Conservation (phyloP, 2,797 vertebrate species). For the Danio kyathit region DNA sequence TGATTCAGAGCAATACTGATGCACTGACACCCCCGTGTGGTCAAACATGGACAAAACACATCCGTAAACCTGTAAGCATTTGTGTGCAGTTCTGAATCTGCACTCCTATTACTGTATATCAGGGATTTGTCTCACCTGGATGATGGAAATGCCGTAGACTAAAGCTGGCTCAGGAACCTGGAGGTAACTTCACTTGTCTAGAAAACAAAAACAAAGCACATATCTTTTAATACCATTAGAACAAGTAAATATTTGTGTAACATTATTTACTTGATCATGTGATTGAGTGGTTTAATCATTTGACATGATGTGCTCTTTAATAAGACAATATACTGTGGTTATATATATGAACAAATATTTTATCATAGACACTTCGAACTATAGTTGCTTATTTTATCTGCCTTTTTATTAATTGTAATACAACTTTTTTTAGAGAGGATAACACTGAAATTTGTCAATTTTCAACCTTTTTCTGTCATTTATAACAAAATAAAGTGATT, state of each 20-base stretch:
- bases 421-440: too few species aligned
- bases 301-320: too few species aligned
- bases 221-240: not conserved
- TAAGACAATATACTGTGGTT: too few species aligned
- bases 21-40: constrained; percentile 64
- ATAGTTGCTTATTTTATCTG: too few species aligned
- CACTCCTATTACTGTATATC: not conserved
- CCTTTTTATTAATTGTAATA: too few species aligned
- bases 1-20: not conserved
- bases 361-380: too few species aligned
- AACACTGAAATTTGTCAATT: too few species aligned
- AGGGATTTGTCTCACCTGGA: constrained; percentile 66
- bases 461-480: too few species aligned
- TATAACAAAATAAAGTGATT: too few species aligned
- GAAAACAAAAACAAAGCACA: constrained; percentile 13
- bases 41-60: constrained; percentile 1
- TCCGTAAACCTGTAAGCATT: not conserved
- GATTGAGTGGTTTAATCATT: not conserved
- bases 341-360: too few species aligned
- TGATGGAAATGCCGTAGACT: constrained; percentile 63
- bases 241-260: not conserved
- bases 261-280: not conserved
- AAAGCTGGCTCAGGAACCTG: not conserved
- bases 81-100: constrained; percentile 30
- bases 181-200: constrained; percentile 18